Evolutionary conservation across 2,113 vertebrate genomes (phyloP).

Genomic region (Anarhynchus alexandrinus): DNA sequence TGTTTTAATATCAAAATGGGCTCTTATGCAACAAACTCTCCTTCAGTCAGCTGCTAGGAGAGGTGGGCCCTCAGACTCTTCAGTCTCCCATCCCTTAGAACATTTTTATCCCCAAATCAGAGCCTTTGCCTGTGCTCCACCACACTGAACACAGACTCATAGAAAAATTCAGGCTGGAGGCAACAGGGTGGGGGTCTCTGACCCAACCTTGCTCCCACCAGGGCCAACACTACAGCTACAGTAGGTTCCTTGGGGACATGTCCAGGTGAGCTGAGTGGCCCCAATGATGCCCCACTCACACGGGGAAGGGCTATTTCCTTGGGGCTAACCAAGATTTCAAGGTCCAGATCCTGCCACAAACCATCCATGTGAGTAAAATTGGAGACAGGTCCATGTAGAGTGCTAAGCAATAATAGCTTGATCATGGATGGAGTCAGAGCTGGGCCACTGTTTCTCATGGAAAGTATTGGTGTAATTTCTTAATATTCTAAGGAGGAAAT

Average conservation of each 20-base stretch:
- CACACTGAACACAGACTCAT: background rate
- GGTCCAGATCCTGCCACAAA: background rate
- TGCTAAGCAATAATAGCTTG: background rate
- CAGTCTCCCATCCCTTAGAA: background rate
- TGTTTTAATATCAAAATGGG: background rate
- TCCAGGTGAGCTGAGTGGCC: background rate
- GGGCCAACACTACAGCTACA: background rate
- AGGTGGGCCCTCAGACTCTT: background rate
- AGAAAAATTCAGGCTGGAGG: background rate
- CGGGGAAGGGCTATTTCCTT: background rate
- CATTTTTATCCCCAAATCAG: background rate
- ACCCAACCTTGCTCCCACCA: accelerated
- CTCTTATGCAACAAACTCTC: accelerated
- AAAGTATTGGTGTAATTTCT: accelerated
- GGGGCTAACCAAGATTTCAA: background rate
- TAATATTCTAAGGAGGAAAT: background rate
- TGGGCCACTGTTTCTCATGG: background rate
- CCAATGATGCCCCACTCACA: background rate
- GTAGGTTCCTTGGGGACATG: background rate
- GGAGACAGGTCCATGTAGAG: background rate
- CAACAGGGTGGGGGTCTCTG: background rate
- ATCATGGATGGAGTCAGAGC: background rate
- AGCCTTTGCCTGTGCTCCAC: background rate
- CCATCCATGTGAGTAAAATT: background rate
- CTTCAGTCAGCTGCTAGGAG: background rate